Base-by-base conservation (phyloP, 2,888 invertebrate species). In the Rotaria macrura region DNA sequence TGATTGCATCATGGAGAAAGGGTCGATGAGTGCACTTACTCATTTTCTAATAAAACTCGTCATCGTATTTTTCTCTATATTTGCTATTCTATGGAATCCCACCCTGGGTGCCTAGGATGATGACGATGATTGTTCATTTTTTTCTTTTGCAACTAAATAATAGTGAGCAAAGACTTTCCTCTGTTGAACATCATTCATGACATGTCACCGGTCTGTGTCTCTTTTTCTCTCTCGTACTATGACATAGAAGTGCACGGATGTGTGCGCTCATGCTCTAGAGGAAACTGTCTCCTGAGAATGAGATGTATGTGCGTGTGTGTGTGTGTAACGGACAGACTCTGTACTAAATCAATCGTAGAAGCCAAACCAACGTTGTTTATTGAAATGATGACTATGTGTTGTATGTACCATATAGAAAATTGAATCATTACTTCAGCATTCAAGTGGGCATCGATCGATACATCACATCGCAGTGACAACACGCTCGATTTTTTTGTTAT, bases 141-240 rank as follows among this genome's bases (percentile, higher is more conserved):
- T n/a, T 65, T 34, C 25, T 65, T 34, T 65, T 65, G 65, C 65
- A 20, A 20, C 17, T 38, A 34, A 65, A 65, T 65, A 65, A 65
- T 34, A 20, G 65, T 34, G 34, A 65, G 34, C 38, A 29, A 20
- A 34, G 6, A 23, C 10, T 34, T 34, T 65, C 14, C 34, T 65
- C 65, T 65, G 65, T 34, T 65, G 65, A 65, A 65, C 65, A 65
- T 65, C 65, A 65, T 34, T 65, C 65, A 65, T 65, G 34, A 65
- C 65, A 65, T 65, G 65, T 34, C 65, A 65, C 65, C 65, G 65
- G 65, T 20, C 34, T 54, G 25, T 25, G 7, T 54, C 54, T 65
- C 65, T 34, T 14, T 49, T 14, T 34, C 34, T n/a, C 65, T 65
- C n/a, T 65, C 65, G 65, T 65, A 5, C 65, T 34, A 20, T 65